Evolutionary conservation across 2,888 invertebrate genomes (phyloP).

Genomic region (Plagodis pulveraria): DNA sequence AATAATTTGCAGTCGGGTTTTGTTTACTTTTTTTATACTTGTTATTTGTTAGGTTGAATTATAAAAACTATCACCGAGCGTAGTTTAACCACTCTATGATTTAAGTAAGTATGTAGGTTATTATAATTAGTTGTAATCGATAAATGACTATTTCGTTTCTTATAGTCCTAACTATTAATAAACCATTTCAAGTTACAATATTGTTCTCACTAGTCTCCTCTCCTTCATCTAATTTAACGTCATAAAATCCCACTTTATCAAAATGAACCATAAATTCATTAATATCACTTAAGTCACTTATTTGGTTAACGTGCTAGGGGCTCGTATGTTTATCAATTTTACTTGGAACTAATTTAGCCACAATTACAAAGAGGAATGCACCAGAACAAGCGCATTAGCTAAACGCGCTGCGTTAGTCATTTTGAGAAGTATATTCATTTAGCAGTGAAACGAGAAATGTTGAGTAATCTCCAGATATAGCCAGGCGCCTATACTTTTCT

Average conservation of each 20-base stretch:
- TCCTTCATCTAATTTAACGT: too few species aligned
- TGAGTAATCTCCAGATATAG: constrained; percentile 77
- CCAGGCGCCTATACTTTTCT: constrained; percentile 42
- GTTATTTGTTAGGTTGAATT: too few species aligned
- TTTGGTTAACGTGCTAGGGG: background rate
- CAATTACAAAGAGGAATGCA: constrained; percentile 2
- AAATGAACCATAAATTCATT: background rate
- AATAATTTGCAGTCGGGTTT: too few species aligned
- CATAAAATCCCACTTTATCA: background rate
- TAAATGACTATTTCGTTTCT: too few species aligned
- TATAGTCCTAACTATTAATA: too few species aligned
- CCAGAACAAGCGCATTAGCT: constrained; percentile 9
- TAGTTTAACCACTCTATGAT: too few species aligned
- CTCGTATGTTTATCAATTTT: constrained; percentile 2
- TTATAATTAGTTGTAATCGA: too few species aligned
- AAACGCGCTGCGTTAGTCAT: constrained; percentile 25
- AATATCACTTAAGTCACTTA: background rate
- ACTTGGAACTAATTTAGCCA: constrained; percentile 4
- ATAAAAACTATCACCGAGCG: too few species aligned
- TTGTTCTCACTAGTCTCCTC: too few species aligned
- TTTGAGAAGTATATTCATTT: constrained; percentile 21
- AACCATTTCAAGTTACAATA: too few species aligned
- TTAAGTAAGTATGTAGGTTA: too few species aligned
- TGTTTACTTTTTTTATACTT: too few species aligned
- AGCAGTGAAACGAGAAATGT: constrained; percentile 41